Base-by-base conservation (phyloP, 2,113 vertebrate species). In the Suncus etruscus region DNA sequence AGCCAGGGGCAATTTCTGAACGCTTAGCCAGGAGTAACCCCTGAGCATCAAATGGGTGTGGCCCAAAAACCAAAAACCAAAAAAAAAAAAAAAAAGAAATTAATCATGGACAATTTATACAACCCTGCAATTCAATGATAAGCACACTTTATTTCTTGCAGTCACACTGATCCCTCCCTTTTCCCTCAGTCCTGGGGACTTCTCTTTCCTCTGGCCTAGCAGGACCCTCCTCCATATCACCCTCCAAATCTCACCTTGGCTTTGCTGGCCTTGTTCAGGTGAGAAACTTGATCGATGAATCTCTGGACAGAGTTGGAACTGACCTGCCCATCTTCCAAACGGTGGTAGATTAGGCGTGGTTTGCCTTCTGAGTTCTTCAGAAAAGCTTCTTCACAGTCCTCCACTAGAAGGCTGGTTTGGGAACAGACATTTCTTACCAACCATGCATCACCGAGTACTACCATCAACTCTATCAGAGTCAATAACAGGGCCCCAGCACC, bases 381-480 rank as follows among this genome's bases (percentile, higher is more conserved):
- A 96, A 99, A 99, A 50, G 98, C 98, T 97, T 99, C 99, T 95
- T 99, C 98, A 91, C 98, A 98, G 94, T 99, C 99, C 94, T 99
- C 98, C 95, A 98, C 83, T 92, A 99, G 96, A 86, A 97, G 97
- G 95, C 99, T 99, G 96, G 97, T 96, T 92, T 94, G 94, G 97
- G 96, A 97, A 91, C 86, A 94, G 90, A 20, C 54, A 16, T 61
- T 61, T 61, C 58, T 61, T 8, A 18, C 58, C 16, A 22, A 18
- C 6, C 6, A 22, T 61, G 58, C 58, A 22, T 7, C 4, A 15
- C 58, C 2, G 58, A 20, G 58, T 6, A 18, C 58, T 20, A 3
- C 16, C 18, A 5, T 4, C 58, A 61, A 20, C 6, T 0, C 58
- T 16, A 90, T 31, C 90, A 96, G 58, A 92, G 87, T 70, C 10